Conservation (phyloP, 1,140 invertebrate species). For the Drosophila albomicans region DNA sequence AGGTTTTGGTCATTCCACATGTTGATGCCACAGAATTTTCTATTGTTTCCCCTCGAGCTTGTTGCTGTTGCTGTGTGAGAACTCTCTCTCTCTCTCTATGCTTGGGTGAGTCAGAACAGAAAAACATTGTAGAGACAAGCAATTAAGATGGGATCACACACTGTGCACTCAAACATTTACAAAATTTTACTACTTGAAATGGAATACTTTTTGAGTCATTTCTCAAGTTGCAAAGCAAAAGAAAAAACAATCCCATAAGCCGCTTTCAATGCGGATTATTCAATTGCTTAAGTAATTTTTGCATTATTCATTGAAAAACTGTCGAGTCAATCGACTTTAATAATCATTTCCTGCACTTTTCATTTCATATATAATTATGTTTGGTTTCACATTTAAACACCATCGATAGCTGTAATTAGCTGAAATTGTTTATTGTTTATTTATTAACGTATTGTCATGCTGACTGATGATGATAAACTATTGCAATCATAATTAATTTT, state of each 20-base stretch:
- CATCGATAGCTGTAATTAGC: too few species aligned
- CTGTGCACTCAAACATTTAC: neutral
- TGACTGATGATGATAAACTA: too few species aligned
- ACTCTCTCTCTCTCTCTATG: neutral
- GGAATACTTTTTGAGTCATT: constrained; percentile 7
- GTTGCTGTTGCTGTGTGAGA: constrained; percentile 33
- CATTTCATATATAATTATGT: too few species aligned
- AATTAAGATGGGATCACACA: constrained; percentile 23
- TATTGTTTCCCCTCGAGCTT: constrained; percentile 14
- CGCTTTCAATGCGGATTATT: neutral
- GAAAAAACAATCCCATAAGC: neutral
- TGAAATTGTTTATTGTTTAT: too few species aligned
- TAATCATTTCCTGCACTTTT: too few species aligned
- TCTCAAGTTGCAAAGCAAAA: neutral
- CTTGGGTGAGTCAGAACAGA: constrained; percentile 20
- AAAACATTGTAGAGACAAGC: neutral
- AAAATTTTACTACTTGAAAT: constrained; percentile 3
- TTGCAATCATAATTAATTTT: neutral
- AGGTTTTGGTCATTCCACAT: constrained; percentile 58
- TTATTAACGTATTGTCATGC: too few species aligned
- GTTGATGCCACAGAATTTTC: constrained; percentile 5
- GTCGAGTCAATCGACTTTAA: neutral
- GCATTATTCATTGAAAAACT: constrained; percentile 1
- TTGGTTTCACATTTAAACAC: too few species aligned
- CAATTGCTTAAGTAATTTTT: constrained; percentile 11